A percentile compares a stretch with the other conserved stretches of the same genome.
Conservation (phyloP, 2,113 vertebrate species). For the Aramus guarauna region DNA sequence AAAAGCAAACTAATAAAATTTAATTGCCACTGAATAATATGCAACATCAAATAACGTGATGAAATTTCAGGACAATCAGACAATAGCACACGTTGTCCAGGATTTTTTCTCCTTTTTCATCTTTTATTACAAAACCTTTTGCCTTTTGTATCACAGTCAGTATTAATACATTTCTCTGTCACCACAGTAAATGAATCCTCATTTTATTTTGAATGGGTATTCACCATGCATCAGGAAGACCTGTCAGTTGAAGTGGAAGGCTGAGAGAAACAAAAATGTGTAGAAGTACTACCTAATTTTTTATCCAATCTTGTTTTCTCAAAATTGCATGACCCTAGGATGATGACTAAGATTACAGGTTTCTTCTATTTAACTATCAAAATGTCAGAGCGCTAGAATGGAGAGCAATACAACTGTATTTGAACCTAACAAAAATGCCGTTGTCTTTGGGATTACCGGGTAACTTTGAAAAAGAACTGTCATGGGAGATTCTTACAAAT, state of each 20-base stretch:
- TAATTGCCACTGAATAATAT: background rate
- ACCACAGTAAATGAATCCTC: background rate
- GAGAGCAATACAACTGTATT: background rate
- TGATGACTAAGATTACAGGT: background rate
- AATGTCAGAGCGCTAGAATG: background rate
- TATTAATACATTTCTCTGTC: constrained; percentile 19
- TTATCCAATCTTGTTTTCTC: constrained; percentile 11
- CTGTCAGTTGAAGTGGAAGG: background rate
- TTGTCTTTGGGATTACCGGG: background rate
- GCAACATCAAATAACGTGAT: background rate
- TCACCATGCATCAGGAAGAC: background rate
- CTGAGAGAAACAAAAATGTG: background rate
- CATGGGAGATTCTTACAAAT: background rate
- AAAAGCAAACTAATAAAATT: background rate
- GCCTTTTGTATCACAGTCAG: background rate
- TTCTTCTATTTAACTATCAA: constrained; percentile 7
- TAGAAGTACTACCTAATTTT: background rate
- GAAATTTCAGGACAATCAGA: background rate
- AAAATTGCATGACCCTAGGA: background rate
- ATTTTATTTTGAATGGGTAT: background rate
- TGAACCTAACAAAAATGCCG: constrained; percentile 25
- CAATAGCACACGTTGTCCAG: background rate
- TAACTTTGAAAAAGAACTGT: constrained; percentile 10
- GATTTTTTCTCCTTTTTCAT: background rate
- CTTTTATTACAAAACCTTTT: background rate